phyloP scores from a whole-genome alignment of 2,797 vertebrate species.

The Ciconia nigra region DNA sequence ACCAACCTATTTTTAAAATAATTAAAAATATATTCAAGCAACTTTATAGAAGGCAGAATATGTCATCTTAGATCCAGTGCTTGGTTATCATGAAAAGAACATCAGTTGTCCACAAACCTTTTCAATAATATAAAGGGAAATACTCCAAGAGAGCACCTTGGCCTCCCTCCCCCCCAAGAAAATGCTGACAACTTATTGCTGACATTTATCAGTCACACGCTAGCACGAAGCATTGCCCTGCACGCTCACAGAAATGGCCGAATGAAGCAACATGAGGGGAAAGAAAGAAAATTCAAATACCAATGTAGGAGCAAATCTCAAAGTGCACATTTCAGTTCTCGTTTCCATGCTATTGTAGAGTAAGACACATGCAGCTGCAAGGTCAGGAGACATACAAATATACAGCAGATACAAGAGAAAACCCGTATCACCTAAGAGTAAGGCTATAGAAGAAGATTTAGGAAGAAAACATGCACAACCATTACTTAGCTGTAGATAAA shows the following conservation, averaged over 20 bases:
- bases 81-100: not conserved
- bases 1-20: not conserved
- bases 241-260: not conserved
- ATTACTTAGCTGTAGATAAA: not conserved
- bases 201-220: not conserved
- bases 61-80: not conserved
- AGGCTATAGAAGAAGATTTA: not conserved
- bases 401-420: not conserved
- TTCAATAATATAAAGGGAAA: not conserved
- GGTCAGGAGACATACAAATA: not conserved
- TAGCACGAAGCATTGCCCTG: not conserved
- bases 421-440: accelerated
- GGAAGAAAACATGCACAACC: not conserved
- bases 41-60: not conserved
- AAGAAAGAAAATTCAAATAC: not conserved
- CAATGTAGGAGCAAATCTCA: not conserved
- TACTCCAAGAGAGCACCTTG: not conserved
- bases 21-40: not conserved
- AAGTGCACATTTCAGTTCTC: not conserved
- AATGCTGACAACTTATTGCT: not conserved
- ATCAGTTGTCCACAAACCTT: not conserved
- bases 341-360: not conserved
- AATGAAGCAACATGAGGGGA: not conserved
- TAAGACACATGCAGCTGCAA: not conserved
- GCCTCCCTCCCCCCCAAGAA: not conserved